These are phyloP conservation scores for Achroia grisella DNA, from an alignment of 1,140 invertebrate species.

Conservation along the genomic window DNA sequence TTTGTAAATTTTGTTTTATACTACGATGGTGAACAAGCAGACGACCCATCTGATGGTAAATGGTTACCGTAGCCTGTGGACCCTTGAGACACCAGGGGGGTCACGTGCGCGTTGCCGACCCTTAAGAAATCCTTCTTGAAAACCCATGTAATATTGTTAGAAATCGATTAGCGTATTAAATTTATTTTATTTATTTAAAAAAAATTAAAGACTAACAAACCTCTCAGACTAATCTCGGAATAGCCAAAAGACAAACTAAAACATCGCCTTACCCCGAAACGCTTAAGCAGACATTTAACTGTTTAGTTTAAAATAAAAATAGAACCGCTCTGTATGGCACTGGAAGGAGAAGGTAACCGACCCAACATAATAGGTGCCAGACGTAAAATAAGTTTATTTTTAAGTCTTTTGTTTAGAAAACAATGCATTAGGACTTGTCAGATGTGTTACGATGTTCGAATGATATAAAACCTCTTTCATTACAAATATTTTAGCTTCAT, in stretches of 20 bases:
- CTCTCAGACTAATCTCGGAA: conserved; percentile 44
- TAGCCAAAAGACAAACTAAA: conserved; percentile 41
- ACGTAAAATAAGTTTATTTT: conserved; percentile 33
- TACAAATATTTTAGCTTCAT: conserved; percentile 11
- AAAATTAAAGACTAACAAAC: conserved; percentile 10
- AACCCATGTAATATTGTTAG: no score
- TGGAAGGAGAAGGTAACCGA: conserved; percentile 7
- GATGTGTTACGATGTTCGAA: neutral
- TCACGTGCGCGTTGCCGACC: no score
- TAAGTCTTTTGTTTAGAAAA: conserved; percentile 46
- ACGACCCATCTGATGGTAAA: no score
- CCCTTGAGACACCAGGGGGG: no score
- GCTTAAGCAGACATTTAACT: conserved; percentile 47
- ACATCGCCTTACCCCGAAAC: conserved; percentile 37
- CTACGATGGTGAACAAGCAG: no score
- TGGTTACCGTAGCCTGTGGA: no score
- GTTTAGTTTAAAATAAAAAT: conserved; percentile 54
- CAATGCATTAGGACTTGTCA: conserved; percentile 49
- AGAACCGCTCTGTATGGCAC: conserved; percentile 26
- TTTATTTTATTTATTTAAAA: no score
- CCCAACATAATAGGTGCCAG: conserved; percentile 16
- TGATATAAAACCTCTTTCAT: neutral
- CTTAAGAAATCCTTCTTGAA: no score
- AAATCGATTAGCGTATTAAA: no score
- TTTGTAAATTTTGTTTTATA: no score